Evolutionary conservation across 2,113 vertebrate species (phyloP).

Genomic region (Pithys albifrons): DNA sequence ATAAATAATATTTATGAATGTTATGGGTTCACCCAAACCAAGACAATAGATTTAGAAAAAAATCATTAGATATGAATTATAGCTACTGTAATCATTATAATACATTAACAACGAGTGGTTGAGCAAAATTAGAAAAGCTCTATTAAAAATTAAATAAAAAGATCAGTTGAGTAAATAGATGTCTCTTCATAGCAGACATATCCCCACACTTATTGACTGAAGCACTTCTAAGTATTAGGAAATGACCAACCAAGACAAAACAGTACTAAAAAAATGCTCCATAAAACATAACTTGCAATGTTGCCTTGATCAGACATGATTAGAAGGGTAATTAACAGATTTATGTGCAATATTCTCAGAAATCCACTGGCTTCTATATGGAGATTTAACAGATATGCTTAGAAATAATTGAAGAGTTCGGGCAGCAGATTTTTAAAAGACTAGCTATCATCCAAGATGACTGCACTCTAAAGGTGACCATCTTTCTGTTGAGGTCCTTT

Average conservation of each 20-base stretch:
- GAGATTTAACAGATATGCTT: neutral
- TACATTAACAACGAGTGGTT: slow-evolving; percentile 62
- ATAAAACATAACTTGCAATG: slow-evolving; percentile 33
- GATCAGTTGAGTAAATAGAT: slow-evolving; percentile 50
- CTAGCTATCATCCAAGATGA: neutral
- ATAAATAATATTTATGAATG: slow-evolving; percentile 65
- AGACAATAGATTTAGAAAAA: slow-evolving; percentile 64
- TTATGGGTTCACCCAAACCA: no score
- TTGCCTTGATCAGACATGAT: neutral
- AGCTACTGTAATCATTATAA: slow-evolving; percentile 57
- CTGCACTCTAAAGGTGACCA: neutral
- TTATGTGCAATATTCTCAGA: neutral
- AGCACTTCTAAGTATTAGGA: slow-evolving; percentile 47
- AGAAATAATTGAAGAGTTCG: neutral
- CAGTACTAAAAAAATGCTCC: slow-evolving; percentile 40
- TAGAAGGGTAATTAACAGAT: neutral
- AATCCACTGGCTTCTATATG: neutral
- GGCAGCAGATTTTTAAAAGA: neutral
- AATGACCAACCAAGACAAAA: slow-evolving; percentile 18
- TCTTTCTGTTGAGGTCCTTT: neutral
- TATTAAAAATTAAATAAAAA: slow-evolving; percentile 65
- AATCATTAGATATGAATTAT: slow-evolving; percentile 57
- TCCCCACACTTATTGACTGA: slow-evolving; percentile 43
- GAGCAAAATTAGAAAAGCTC: slow-evolving; percentile 55
- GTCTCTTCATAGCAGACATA: slow-evolving; percentile 47